Base-by-base conservation (phyloP, 1,140 invertebrate genomes). In the Rhyacophila brunnea region DNA sequence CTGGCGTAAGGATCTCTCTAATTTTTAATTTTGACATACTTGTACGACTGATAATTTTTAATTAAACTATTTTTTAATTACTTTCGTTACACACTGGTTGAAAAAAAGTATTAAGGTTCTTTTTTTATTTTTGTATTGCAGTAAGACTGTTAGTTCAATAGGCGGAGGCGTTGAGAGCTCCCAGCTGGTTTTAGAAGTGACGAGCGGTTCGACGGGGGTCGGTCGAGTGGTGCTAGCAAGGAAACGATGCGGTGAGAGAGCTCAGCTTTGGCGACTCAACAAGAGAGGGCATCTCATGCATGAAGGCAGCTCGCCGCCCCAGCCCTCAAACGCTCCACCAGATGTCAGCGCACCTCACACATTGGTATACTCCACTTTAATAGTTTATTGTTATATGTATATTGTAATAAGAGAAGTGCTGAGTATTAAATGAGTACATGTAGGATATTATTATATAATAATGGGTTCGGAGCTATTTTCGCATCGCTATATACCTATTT, bases 211-310 rank as follows among this genome's bases (percentile, higher is more conserved):
- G 18, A 79, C 84, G 14, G 75, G 87, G 64, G 83, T 81, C 1
- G 85, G 81, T 15, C 83, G 81, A 60, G 90, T 96, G 0, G 78
- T 92, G 15, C 80, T 98, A 23, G 85, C 83, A 18, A 80, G 85
- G 42, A 96, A 96, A 72, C 87, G 94, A 70, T 86, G 85, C 1
- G 94, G 93, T 0, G 89, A 90, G 68, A 83, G 95, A 58, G 88
- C 87, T 0, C 96, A 99, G 74, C 73, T 99, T n/a, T 99, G 96
- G 96, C 80, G 93, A 15, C 92, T 96, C 83, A 96, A 92, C 42
- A 84, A 87, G 0, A 85, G 85, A 65, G 91, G 92, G 1, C 88
- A 94, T 74, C 75, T 99, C 23, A 89, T 97, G 66, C 96, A 99
- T 71, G 95, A 98, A 80, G 96, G 96, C 59, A 91, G 89, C 61